Evolutionary conservation across 2,888 invertebrate species (phyloP), one percentile per base, ranked within the genome.

Genomic region (Hirudinaria manillensis): DNA sequence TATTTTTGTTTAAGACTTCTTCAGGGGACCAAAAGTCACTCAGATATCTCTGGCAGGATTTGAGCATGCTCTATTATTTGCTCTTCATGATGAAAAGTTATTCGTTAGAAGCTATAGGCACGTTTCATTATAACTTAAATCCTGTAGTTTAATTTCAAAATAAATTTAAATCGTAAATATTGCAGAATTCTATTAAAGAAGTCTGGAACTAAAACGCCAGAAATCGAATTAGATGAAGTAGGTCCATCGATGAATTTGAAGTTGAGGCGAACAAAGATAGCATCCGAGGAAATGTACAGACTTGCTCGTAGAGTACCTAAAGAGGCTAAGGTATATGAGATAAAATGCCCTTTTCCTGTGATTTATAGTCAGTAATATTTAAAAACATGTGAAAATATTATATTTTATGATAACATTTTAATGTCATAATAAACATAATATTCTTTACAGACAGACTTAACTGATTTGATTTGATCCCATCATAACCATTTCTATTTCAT

Each of bases 31-130:
- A 83, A 88, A 89, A 81, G 90, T 91, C 0, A 90, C 91, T 75
- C 90, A 91, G 68, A 89, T 99, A 70, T 89, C 95, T 77, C 87
- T 98, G 19, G 92, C 94, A 83, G 98, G 98, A 0, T 88, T 99
- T 77, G 97, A 99, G 83, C 94, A 96, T 87, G 92, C 92, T 0
- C 86, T 98, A 34, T 91, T 92, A 85, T 93, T 99, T 83, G 93
- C 94, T 56, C 91, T 92, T 3, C 89, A 90, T 2, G 91, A 92
- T 79, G 91, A 91, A 75, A 90, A 89, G 80, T 90, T 98, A 78
- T 88, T 90, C 78, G 84, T 98, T 80, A 88, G 96, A 75, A 89
- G 89, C 82, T 90, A 90, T 83, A 89, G 87, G 89, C 89, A 83
- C 68, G 71, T 55, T 27, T 61, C 19, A 24, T 75, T 21, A 29